Conservation (phyloP, 2,888 invertebrate genomes). For the Calliscelio sp. region DNA sequence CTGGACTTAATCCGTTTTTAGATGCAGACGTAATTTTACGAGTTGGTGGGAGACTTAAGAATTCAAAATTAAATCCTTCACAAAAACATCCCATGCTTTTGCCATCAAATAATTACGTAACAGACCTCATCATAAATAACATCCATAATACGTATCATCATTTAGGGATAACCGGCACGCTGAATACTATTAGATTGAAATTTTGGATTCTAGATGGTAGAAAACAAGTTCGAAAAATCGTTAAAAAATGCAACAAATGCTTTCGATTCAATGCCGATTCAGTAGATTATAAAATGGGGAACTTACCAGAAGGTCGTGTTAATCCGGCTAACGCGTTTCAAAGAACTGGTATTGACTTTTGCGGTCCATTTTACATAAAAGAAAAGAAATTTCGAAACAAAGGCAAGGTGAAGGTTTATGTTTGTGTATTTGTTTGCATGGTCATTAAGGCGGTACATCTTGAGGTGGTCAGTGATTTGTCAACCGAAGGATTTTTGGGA, state of each 20-base stretch:
- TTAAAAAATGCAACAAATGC: background rate
- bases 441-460: constrained; percentile 21
- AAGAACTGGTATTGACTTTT: constrained; percentile 76
- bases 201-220: constrained; percentile 75
- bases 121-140: background rate
- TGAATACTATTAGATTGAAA: constrained; percentile 57
- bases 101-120: background rate
- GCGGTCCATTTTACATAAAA: constrained; percentile 74
- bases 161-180: constrained; percentile 63
- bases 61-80: background rate
- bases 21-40: too few relatives aligned
- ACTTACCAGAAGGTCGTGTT: background rate
- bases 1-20: too few relatives aligned
- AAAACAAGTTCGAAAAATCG: constrained; percentile 46
- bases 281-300: background rate
- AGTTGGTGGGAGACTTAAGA: too few relatives aligned
- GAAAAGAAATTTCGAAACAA: constrained; percentile 64
- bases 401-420: constrained; percentile 67
- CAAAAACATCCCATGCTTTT: background rate
- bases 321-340: background rate
- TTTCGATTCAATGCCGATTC: background rate
- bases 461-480: constrained; percentile 26
- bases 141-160: constrained; percentile 54
- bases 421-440: constrained; percentile 54
- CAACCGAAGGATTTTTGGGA: constrained; percentile 29